A percentile compares a stretch with the other conserved stretches of the same genome.
These are phyloP conservation scores for Subacronicta megacephala DNA, from an alignment of 2,888 invertebrate genomes.

Conservation along the genomic window DNA sequence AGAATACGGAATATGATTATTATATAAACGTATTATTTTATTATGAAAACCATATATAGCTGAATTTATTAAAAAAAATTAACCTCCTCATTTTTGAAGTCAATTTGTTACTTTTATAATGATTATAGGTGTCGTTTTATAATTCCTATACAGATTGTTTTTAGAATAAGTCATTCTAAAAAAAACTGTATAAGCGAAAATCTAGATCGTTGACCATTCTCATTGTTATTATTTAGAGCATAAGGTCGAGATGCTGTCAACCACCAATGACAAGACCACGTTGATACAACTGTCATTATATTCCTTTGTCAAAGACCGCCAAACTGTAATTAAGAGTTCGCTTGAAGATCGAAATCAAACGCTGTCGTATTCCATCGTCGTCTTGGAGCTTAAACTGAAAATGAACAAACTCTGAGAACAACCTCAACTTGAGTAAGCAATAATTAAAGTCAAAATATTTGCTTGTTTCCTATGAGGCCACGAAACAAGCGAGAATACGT, in stretches of 20 bases:
- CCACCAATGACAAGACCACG: neutral
- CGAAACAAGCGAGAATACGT: conserved; percentile 7
- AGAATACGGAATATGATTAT: too few species aligned
- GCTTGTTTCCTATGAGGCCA: conserved; percentile 47
- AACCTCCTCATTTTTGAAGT: too few species aligned
- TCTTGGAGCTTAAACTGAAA: conserved; percentile 51
- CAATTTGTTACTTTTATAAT: too few species aligned
- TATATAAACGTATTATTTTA: too few species aligned
- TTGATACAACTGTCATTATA: neutral
- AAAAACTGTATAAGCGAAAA: too few species aligned
- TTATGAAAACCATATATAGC: too few species aligned
- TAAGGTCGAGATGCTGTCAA: neutral
- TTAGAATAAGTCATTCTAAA: too few species aligned
- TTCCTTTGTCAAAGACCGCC: neutral
- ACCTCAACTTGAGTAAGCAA: conserved; percentile 64
- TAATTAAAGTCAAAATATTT: conserved; percentile 69
- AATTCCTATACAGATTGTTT: too few species aligned
- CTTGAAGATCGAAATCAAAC: conserved; percentile 29
- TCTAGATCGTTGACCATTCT: too few species aligned
- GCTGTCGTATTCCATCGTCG: conserved; percentile 46
- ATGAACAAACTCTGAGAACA: conserved; percentile 59
- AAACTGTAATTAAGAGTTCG: conserved; percentile 12
- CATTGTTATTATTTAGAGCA: neutral
- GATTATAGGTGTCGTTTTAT: too few species aligned
- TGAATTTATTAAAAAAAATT: too few species aligned